Evolutionary conservation across 2,888 invertebrate genomes (phyloP).

Genomic region (Himalopsyche tibetana): DNA sequence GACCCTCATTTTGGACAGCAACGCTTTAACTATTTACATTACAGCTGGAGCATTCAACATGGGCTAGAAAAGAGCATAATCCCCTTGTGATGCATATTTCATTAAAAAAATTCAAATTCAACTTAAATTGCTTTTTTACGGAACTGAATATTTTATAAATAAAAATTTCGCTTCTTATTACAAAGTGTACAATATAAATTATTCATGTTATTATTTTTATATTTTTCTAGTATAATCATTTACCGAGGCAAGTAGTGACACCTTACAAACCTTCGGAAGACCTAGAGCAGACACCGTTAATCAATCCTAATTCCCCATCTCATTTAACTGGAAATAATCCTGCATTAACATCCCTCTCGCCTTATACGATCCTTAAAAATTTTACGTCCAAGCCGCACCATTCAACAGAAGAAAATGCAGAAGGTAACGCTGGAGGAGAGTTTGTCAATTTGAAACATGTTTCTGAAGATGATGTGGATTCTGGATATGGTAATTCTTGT

Average conservation of each 20-base stretch:
- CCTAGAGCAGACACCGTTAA: slow-evolving; percentile 81
- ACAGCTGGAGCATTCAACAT: no score
- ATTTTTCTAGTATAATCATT: slow-evolving; percentile 80
- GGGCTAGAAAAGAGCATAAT: no score
- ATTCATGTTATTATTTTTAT: background rate
- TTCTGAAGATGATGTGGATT: slow-evolving; percentile 12
- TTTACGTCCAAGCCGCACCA: background rate
- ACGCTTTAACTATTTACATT: no score
- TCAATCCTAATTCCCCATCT: slow-evolving; percentile 77
- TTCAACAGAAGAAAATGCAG: background rate
- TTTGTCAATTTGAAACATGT: slow-evolving; percentile 43
- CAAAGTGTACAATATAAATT: no score
- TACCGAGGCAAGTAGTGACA: slow-evolving; percentile 92
- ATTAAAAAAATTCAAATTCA: no score
- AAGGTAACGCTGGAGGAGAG: background rate
- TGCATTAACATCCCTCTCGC: background rate
- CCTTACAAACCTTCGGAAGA: slow-evolving; percentile 94
- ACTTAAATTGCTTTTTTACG: no score
- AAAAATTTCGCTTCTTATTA: no score
- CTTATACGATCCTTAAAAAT: slow-evolving; percentile 5
- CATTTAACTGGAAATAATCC: slow-evolving; percentile 69
- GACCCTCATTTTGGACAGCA: no score
- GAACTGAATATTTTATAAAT: no score
- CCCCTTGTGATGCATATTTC: no score
- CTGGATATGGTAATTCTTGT: slow-evolving; percentile 1